These are phyloP conservation scores for Drosophila paramelanica DNA, from an alignment of 2,888 invertebrate species.

Conservation along the genomic window DNA sequence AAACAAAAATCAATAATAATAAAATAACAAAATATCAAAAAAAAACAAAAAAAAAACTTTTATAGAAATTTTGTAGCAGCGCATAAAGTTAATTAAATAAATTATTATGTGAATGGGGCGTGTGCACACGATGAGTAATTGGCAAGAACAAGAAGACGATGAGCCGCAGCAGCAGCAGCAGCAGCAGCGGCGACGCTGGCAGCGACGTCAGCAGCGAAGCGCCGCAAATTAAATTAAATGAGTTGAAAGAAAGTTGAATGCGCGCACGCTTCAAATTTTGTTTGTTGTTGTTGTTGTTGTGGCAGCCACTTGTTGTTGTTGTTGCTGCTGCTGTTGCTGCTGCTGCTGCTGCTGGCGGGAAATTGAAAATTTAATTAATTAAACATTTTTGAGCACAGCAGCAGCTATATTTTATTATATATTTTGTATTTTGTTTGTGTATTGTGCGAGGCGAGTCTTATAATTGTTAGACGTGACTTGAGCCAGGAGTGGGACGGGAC, in stretches of 20 bases:
- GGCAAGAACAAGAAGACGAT: slow-evolving; percentile 69
- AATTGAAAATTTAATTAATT: slow-evolving; percentile 81
- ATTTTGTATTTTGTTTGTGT: slow-evolving; percentile 43
- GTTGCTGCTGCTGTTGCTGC: slow-evolving; percentile 36
- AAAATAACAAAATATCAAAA: slow-evolving; percentile 23
- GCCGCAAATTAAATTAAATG: slow-evolving; percentile 80
- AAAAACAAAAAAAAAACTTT: slow-evolving; percentile 62
- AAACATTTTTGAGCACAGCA: slow-evolving; percentile 74
- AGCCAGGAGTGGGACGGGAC: not conserved
- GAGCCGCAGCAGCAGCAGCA: slow-evolving; percentile 50
- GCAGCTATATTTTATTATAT: slow-evolving; percentile 71
- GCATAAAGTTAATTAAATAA: slow-evolving; percentile 80
- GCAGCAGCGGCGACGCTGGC: slow-evolving; percentile 6
- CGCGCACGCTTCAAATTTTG: slow-evolving; percentile 74
- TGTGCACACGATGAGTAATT: slow-evolving; percentile 80
- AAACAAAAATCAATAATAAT: slow-evolving; percentile 3
- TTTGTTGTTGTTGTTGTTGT: slow-evolving; percentile 25
- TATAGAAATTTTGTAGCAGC: slow-evolving; percentile 73
- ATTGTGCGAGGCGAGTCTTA: slow-evolving; percentile 57
- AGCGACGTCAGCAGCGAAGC: slow-evolving; percentile 59
- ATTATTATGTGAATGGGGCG: slow-evolving; percentile 81
- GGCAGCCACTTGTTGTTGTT: slow-evolving; percentile 32
- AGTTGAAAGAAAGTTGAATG: slow-evolving; percentile 81
- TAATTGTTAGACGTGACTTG: slow-evolving; percentile 55
- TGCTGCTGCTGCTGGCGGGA: slow-evolving; percentile 54